Conservation (phyloP, 1,140 invertebrate genomes). For the Manduca sexta region DNA sequence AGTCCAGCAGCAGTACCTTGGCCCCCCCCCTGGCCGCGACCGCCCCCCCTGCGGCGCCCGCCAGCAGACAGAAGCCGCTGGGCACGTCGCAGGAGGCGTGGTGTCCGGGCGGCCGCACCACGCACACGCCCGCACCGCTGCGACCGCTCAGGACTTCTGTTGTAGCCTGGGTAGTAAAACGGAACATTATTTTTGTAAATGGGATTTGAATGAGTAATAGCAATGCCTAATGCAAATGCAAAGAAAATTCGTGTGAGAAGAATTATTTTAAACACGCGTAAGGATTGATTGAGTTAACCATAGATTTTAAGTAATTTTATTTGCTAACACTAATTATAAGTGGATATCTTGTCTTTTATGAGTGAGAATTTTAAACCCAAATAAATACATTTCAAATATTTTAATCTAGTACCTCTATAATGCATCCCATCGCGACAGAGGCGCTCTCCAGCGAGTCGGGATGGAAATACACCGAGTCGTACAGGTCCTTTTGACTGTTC, state of each 20-base stretch:
- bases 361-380: too few species aligned
- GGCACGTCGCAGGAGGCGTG: constrained; percentile 83
- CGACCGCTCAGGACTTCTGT: constrained; percentile 79
- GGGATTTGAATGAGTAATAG: too few species aligned
- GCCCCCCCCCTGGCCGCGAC: constrained; percentile 80
- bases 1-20: constrained; percentile 91
- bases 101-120: constrained; percentile 91
- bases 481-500: constrained; percentile 74
- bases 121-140: constrained; percentile 82
- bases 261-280: too few species aligned
- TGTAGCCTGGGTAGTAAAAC: too few species aligned
- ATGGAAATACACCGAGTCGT: constrained; percentile 87
- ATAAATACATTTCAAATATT: too few species aligned
- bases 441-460: constrained; percentile 82
- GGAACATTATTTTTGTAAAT: too few species aligned
- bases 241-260: too few species aligned
- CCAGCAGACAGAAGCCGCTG: constrained; percentile 92
- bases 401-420: constrained; percentile 84
- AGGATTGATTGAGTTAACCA: too few species aligned
- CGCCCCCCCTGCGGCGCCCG: constrained; percentile 90
- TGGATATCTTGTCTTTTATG: too few species aligned
- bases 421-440: constrained; percentile 80
- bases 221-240: too few species aligned
- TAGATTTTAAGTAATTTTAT: too few species aligned
- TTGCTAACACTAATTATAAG: too few species aligned